Evolutionary conservation across 2,113 vertebrate genomes (phyloP), one percentile per base, ranked within the genome.

Genomic region (Callorhinus ursinus): DNA sequence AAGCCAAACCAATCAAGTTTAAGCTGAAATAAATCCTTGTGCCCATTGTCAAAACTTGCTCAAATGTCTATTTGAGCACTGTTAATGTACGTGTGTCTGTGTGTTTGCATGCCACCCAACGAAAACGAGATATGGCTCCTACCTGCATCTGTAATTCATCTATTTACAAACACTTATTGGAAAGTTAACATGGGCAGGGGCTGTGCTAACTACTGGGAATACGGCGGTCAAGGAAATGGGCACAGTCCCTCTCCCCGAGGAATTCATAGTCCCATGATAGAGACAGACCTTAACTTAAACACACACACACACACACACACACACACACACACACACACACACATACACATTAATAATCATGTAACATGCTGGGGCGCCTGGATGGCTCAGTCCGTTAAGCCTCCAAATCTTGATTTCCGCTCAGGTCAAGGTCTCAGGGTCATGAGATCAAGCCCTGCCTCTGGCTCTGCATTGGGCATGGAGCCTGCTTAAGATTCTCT

Each of bases 1-100:
- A 94, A 94, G 31, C 6, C 87, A 97, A 97, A 85, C 46, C 71
- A 97, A 97, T 98, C 97, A 97, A 98, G 49, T 67, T 85, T 39
- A 55, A 87, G 57, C 87, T 96, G 93, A 96, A 91, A 83, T 88
- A 81, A 97, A 72, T 94, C 59, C 14, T 26, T 57, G 67, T 61
- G 86, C 10, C 2, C 9, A 13, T 10, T 59, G 80, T 93, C 76
- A 85, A 89, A 89, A 81, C 10, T 33, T 21, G 88, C 28, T 96
- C 71, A 46, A 28, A 55, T 36, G 63, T 67, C 57, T 51, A 14
- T 24, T 57, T 57, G 89, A 92, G 72, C 49, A 14, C 33, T 33
- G 31, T 15, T 21, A 22, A 19, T 2, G 24, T 12, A 2, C 2
- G 42, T 42, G n/a, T 85, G 42, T 55, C 33, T 85, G 13, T 36